Percentiles rank a stretch among this genome's conserved stretches.
Conservation (phyloP, 2,797 vertebrate genomes). For the Helicolenus hilgendorfi region DNA sequence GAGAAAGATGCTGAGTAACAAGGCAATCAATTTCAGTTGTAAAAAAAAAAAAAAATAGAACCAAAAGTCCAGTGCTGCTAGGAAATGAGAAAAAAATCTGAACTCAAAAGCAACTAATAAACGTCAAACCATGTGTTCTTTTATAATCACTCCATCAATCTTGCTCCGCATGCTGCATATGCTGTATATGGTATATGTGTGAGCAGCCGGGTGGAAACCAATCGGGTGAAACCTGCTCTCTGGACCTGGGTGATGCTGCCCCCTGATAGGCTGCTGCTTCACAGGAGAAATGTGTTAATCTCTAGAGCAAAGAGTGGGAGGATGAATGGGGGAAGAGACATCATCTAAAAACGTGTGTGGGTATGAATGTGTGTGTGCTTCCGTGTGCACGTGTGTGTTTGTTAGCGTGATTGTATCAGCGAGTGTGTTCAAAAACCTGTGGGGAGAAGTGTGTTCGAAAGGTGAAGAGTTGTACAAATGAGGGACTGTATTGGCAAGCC, state of each 20-base stretch:
- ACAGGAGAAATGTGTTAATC: constrained; percentile 26
- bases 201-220: constrained; percentile 53
- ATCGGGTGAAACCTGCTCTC: constrained; percentile 51
- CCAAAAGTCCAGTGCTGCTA: constrained; percentile 45
- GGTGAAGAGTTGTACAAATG: constrained; percentile 61
- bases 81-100: constrained; percentile 81
- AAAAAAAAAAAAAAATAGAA: constrained; percentile 47
- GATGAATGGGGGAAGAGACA: constrained; percentile 19
- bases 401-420: constrained; percentile 4
- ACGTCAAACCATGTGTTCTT: constrained; percentile 73
- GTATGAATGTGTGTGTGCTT: not conserved
- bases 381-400: not conserved
- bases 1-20: constrained; percentile 78
- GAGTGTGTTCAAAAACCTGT: constrained; percentile 16
- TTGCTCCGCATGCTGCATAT: constrained; percentile 46
- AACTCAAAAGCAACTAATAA: constrained; percentile 81
- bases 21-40: constrained; percentile 80
- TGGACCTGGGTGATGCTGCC: constrained; percentile 27
- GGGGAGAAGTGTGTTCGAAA: constrained; percentile 34
- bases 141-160: constrained; percentile 84
- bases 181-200: not conserved
- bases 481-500: constrained; percentile 44
- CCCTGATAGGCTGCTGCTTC: constrained; percentile 7
- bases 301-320: constrained; percentile 11
- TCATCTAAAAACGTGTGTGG: constrained; percentile 16